Conservation (phyloP, 1,140 invertebrate genomes). For the Mesaphorura yosii region DNA sequence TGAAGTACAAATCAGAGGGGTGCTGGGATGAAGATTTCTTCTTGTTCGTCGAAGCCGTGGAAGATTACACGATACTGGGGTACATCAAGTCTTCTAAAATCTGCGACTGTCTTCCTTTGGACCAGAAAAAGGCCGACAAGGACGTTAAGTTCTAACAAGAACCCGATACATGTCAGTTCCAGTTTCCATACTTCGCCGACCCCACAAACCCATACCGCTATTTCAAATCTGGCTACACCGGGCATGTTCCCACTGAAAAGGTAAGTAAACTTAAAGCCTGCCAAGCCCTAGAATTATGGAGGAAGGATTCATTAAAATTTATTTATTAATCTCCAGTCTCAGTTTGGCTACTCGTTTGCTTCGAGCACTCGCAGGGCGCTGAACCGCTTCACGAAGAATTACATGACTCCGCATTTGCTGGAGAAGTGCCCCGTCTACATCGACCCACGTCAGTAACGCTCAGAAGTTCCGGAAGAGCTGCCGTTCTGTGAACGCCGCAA, state of each 20-base stretch:
- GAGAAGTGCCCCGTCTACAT: constrained; percentile 23
- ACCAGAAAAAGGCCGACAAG: constrained; percentile 14
- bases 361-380: constrained; percentile 15
- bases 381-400: constrained; percentile 20
- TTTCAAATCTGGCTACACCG: constrained; percentile 26
- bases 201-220: constrained; percentile 23
- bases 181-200: constrained; percentile 23
- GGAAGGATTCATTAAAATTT: not conserved
- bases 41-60: constrained; percentile 2
- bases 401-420: constrained; percentile 18
- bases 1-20: constrained; percentile 17
- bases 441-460: constrained; percentile 18
- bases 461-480: not conserved
- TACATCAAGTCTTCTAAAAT: constrained; percentile 13
- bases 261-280: constrained; percentile 3
- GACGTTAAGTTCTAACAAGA: constrained; percentile 19
- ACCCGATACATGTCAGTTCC: constrained; percentile 17
- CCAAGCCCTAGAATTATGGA: not conserved
- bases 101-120: constrained; percentile 27
- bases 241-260: constrained; percentile 24
- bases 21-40: constrained; percentile 22
- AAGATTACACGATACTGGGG: constrained; percentile 7
- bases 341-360: constrained; percentile 15
- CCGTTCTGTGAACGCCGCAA: constrained; percentile 18
- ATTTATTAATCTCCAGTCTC: constrained; percentile 19